Base-by-base conservation (phyloP, 1,140 invertebrate species). In the Ceratina calcarata region DNA sequence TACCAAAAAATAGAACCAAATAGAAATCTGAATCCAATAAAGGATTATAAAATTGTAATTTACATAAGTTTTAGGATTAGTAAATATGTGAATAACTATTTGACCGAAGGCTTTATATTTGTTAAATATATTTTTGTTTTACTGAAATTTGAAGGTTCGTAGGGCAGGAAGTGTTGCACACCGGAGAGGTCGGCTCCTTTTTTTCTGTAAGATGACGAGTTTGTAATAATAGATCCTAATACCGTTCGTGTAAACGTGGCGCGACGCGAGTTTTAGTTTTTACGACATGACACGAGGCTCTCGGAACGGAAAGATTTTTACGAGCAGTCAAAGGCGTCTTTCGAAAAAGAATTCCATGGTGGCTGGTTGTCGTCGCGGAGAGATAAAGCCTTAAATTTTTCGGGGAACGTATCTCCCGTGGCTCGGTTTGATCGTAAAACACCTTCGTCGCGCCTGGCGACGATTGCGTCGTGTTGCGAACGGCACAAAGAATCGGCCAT, bases 381-480 rank as follows among this genome's bases (percentile, higher is more conserved):
- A 83, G 72, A 86, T 86, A 86, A 83, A 85, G 70, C 22, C 55
- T 85, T 86, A 74, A 86, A 85, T 85, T 82, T 85, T 76, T 74
- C 78, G 62, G 76, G 64, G 70, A 81, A 81, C 67, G 64, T 78
- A 78, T 75, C 83, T 84, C 53, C 81, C 53, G 66, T 10, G 57
- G 80, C 24, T 74, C 16, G 55, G 37, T 45, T 49, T 49, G 81
- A 78, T 86, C 85, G 84, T 86, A 86, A 86, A 86, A 76, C 70
- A 68, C 70, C 57, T 64, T 66, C 61, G 37, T 45, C 37, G 37
- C 76, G 77, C 64, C 61, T 55, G 37, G 65, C 67, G 66, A 57
- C 49, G 60, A 77, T 71, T 20, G 32, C 61, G 45, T 22, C 61
- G 37, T 55, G 24, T 77, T 62, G 51, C 49, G 55, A 60, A 57